Conservation (phyloP, 2,113 vertebrate genomes). For the Pionites leucogaster region DNA sequence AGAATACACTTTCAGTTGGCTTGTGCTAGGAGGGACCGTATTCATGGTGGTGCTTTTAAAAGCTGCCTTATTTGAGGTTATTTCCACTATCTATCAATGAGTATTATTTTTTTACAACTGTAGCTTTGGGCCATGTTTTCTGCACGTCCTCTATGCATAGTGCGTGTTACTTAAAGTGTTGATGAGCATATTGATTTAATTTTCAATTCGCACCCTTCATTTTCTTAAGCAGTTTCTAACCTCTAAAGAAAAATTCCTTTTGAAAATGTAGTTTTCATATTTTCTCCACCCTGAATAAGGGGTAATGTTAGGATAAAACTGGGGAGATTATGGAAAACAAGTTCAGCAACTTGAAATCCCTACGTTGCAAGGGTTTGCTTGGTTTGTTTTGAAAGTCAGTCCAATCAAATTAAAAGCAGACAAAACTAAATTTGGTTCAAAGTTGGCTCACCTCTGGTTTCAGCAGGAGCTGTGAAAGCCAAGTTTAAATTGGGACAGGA, state of each 20-base stretch:
- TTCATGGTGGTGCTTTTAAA: not conserved
- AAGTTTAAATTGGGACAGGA: constrained; percentile 71
- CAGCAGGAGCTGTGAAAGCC: constrained; percentile 58
- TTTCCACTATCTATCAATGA: not conserved
- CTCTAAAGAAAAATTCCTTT: not conserved
- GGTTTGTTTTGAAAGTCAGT: constrained; percentile 54
- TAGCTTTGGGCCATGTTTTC: not conserved
- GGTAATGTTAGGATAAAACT: not conserved
- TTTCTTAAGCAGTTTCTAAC: not conserved
- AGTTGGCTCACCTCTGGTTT: constrained; percentile 62
- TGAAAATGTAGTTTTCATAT: not conserved
- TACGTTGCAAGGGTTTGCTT: not conserved
- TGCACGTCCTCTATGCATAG: not conserved
- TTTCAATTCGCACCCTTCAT: not conserved
- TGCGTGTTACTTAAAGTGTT: not conserved
- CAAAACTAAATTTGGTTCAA: constrained; percentile 66
- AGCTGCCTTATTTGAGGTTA: not conserved
- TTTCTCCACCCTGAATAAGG: not conserved
- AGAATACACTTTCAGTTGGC: not conserved
- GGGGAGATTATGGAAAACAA: not conserved
- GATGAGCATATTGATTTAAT: not conserved
- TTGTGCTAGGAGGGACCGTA: not conserved
- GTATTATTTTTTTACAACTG: not conserved
- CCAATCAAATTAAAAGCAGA: constrained; percentile 65
- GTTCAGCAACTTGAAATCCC: constrained; percentile 2